Percentiles rank a stretch among this genome's conserved stretches.
Conservation (phyloP, 2,888 invertebrate species). For the Polydesmus complanatus region DNA sequence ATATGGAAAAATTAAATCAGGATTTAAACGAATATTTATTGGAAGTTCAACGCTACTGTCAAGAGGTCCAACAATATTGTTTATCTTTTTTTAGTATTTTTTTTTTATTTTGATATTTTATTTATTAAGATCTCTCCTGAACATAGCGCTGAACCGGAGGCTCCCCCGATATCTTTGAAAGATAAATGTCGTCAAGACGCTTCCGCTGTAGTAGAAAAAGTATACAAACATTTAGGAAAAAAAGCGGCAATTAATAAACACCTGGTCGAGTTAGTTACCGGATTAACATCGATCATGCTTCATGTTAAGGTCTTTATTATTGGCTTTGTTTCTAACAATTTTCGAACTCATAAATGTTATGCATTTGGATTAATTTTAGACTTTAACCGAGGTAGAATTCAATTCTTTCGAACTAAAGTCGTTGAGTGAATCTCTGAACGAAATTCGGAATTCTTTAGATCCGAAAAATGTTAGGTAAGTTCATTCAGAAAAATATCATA, state of each 20-base stretch:
- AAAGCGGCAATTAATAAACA: constrained; percentile 27
- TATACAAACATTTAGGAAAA: constrained; percentile 12
- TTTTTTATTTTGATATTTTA: neutral
- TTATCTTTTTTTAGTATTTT: neutral
- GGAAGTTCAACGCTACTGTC: constrained; percentile 68
- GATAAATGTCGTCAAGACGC: constrained; percentile 80
- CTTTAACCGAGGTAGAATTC: constrained; percentile 35
- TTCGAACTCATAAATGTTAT: no score
- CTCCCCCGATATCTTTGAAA: constrained; percentile 73
- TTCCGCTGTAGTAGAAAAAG: constrained; percentile 53
- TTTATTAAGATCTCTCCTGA: constrained; percentile 56
- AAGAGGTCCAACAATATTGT: constrained; percentile 39
- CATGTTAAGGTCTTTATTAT: constrained; percentile 53
- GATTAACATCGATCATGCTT: constrained; percentile 75
- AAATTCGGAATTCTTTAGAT: constrained; percentile 65
- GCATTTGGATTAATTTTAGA: constrained; percentile 27
- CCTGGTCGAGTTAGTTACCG: constrained; percentile 63
- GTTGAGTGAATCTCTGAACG: constrained; percentile 77
- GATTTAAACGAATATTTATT: constrained; percentile 73
- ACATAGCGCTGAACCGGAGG: constrained; percentile 64
- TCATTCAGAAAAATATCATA: constrained; percentile 26
- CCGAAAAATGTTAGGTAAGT: constrained; percentile 47
- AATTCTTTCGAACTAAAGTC: constrained; percentile 83
- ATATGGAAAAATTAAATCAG: constrained; percentile 77
- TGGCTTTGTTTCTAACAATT: neutral